Percentiles rank a stretch among this genome's conserved stretches.
Evolutionary conservation across 2,888 invertebrate species (phyloP).

Genomic region (Isoperla grammatica): DNA sequence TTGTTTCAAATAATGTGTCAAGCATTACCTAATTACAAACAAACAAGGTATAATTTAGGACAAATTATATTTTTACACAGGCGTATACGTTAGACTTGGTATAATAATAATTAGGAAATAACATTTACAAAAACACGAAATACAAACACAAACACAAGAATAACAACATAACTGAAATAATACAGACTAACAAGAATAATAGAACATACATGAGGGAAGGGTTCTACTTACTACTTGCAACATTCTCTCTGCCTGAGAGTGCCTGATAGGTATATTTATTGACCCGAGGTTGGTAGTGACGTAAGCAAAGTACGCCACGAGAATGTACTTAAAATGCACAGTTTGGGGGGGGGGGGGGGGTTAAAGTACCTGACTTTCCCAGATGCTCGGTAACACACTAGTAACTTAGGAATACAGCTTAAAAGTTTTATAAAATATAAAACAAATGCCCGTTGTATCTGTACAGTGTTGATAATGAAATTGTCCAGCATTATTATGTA

Average conservation of each 20-base stretch:
- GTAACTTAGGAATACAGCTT: not conserved
- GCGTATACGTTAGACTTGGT: not conserved
- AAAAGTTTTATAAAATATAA: not conserved
- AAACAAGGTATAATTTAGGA: not conserved
- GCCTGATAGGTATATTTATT: too few species aligned
- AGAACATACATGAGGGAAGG: constrained; percentile 22
- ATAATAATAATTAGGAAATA: not conserved
- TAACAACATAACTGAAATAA: constrained; percentile 37
- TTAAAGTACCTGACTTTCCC: too few species aligned
- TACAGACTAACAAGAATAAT: constrained; percentile 36
- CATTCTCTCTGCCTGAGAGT: too few species aligned
- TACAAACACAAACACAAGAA: constrained; percentile 16
- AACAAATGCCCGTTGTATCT: constrained; percentile 1
- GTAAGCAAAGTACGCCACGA: too few species aligned
- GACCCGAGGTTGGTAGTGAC: too few species aligned
- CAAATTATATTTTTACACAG: too few species aligned
- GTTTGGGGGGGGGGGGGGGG: too few species aligned
- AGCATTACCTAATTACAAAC: too few species aligned
- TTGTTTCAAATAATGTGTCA: too few species aligned
- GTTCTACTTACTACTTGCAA: too few species aligned
- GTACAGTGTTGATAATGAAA: not conserved
- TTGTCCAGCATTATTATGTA: not conserved
- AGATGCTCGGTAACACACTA: too few species aligned
- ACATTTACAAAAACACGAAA: constrained; percentile 23
- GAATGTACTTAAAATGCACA: too few species aligned